Base-by-base conservation (phyloP, 2,797 vertebrate genomes). In the Gymnoscopelus braueri region DNA sequence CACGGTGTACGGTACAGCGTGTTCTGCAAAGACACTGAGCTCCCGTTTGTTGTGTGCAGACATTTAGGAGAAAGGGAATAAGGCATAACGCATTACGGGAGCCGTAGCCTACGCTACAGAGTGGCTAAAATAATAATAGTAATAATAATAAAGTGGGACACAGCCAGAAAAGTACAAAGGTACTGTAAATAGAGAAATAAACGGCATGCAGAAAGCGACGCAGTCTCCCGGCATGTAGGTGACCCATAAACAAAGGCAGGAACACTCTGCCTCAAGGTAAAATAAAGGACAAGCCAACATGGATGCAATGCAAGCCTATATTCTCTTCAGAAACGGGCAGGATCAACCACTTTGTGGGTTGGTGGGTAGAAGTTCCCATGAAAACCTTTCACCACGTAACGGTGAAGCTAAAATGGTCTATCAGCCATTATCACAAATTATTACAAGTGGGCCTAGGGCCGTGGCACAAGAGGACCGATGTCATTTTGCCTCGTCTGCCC, bases 161-260 rank as follows among this genome's bases (percentile, higher is more conserved):
- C 65, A 52, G 66, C 74, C 65, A 80, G 54, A 66, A 80, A 85
- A 83, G 59, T 76, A 78, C 72, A 84, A 75, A 71, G 63, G 60
- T 24, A 65, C 72, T 77, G 76, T 86, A 86, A 87, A 91, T 71
- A 84, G 67, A 72, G 55, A 85, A 80, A 83, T 80, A 83, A 88
- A 90, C 72, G 87, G 69, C 74, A 74, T 57, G 74, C 67, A 73
- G 58, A 80, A 82, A 79, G 65, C 65, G 66, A 60, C 65, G 69
- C 59, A 74, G 77, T 8, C n/a, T 66, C 62, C 79, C 69, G 77
- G 67, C 75, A 91, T 92, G 76, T 91, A 86, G 89, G 89, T 92
- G 90, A 93, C 90, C 91, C 89, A 91, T 87, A 89, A 90, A 91
- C 75, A 82, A 85, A 88, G 75, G 68, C 80, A 79, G 79, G 72